Base-by-base conservation (phyloP, 2,888 invertebrate genomes). In the Eubasilissa splendida region DNA sequence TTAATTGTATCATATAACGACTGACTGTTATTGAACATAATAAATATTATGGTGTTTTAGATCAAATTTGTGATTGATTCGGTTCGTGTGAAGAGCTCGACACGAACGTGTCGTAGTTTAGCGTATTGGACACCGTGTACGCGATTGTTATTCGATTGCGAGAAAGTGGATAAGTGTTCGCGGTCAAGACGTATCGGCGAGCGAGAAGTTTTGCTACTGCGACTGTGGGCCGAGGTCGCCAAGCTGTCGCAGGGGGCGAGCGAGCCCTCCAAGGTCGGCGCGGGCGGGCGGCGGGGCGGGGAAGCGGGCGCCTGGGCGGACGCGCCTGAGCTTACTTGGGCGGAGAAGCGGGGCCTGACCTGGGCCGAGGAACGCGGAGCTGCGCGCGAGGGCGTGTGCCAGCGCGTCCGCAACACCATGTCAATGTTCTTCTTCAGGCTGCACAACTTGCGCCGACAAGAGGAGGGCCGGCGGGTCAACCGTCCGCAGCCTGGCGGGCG, bases 401-500 rank as follows among this genome's bases (percentile, higher is more conserved):
- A 22, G 14, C 56, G 77, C n/a, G 54, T 33, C 10, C 14, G 50
- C 10, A 22, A 54, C 91, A 95, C 93, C 91, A 96, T 96, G 96
- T 96, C 96, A 92, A 94, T 97, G 93, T 97, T 96, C 93, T 97
- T 97, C 95, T 97, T 97, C 91, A 96, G 97, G 86, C 94, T 96
- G 88, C 97, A 96, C 93, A 96, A 96, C 91, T 93, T 95, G 88
- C 96, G 94, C 89, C 94, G 96, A 84, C 95, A 95, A 88, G 95
- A 95, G 90, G 96, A 96, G 89, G 93, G 93, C 87, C 92, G 93
- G 84, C 93, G 93, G 87, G 93, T 92, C 86, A 90, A 92, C 86
- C 87, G 89, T 84, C 87, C 88, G 11, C 50, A 54, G 42, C 9
- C 12, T 10, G 68, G 68, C 4, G 68, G 81, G 70, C 71, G 77